Evolutionary conservation across 2,888 invertebrate genomes (phyloP), one percentile per base, ranked within the genome.

Genomic region (Matsumyia berberina): DNA sequence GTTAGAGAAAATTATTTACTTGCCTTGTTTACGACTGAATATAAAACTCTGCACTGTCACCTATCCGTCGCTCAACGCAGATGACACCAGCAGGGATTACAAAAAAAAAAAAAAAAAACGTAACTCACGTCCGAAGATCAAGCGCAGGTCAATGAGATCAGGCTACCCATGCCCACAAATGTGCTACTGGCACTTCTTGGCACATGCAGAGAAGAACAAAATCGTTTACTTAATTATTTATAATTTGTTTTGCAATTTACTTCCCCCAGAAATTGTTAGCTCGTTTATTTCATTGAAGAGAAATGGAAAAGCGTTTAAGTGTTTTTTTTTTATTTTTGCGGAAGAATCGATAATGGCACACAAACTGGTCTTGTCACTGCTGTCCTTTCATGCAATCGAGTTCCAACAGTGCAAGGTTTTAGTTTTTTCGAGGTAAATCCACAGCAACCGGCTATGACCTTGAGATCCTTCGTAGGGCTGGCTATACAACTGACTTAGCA

Each of bases 41-140:
- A 8, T 46, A 62, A 17, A 58, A 67, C 12, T 53, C 33, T 58
- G 37, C 67, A 55, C 76, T 70, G 70, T 77, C 69, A 77, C 81
- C 70, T 62, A 64, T 24, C 6, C 57, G 49, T 15, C 62, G 31
- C 3, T 15, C 57, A 17, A 44, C 35, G 29, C 19, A 44, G 12
- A 35, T 42, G 42, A 55, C 77, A 35, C 15, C 42, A 51, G 17
- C 15, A 24, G 7, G 11, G 35, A 12, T 62, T 37, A 33, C 35
- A 42, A 8, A 33, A 58, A 39, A n/a, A n/a, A n/a, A 42, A 8
- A 33, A 31, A 19, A 17, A 53, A 58, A 77, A 78, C 67, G 60
- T 67, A 67, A 55, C 55, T 49, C 78, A 39, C 62, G 82, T 83
- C 72, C 78, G 72, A 57, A 83, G 82, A 78, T 83, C 82, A 83